These are phyloP conservation scores for Nesometra sesokonis DNA, from an alignment of 35 echinoderm and acorn worm genomes.

Conservation along the genomic window DNA sequence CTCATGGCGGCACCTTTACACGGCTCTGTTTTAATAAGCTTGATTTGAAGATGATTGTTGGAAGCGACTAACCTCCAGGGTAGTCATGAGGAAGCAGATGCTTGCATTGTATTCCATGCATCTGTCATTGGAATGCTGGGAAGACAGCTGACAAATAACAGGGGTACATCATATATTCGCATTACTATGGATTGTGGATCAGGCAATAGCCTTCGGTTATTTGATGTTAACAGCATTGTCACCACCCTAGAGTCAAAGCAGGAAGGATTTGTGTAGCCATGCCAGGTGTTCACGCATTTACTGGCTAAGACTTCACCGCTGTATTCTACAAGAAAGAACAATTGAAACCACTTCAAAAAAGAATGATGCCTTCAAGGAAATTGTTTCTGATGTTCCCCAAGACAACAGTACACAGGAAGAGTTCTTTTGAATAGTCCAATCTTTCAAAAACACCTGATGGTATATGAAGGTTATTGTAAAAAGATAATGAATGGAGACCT, in stretches of 20 bases:
- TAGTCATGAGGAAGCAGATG: constrained; percentile 27
- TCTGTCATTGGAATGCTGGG: constrained; percentile 19
- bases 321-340: constrained; percentile 40
- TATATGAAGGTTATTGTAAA: constrained; percentile 35
- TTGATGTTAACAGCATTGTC: constrained; percentile 30
- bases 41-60: constrained; percentile 18
- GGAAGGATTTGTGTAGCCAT: constrained; percentile 22
- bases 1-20: constrained; percentile 31
- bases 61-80: constrained; percentile 39
- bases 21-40: constrained; percentile 18
- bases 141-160: constrained; percentile 3
- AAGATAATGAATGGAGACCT: constrained; percentile 49
- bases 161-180: neutral
- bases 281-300: constrained; percentile 27
- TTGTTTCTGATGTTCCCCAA: constrained; percentile 27
- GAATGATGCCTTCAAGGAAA: constrained; percentile 25
- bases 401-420: constrained; percentile 19
- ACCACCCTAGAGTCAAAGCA: constrained; percentile 16
- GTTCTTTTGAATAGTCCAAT: constrained; percentile 22
- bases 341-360: constrained; percentile 32
- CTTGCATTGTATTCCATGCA: constrained; percentile 41
- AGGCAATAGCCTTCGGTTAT: constrained; percentile 32
- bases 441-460: constrained; percentile 33
- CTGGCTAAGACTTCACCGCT: constrained; percentile 34
- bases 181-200: constrained; percentile 32